Evolutionary conservation across 2,888 invertebrate species (phyloP), one percentile per base, ranked within the genome.

Genomic region (Eucera pruinosa): DNA sequence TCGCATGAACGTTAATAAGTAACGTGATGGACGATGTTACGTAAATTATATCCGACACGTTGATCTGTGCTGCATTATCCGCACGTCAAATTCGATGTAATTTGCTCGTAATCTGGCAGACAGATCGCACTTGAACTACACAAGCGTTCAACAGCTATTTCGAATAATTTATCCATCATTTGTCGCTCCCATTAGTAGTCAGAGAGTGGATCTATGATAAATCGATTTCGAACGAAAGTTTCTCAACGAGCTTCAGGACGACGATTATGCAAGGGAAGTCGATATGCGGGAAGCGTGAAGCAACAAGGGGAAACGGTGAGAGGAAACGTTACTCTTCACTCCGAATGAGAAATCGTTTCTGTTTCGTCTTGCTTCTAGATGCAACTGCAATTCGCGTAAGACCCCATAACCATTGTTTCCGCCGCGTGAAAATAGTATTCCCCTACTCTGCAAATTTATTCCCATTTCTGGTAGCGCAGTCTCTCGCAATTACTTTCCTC

Each of bases 31-130:
- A 72, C 57, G 73, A 9, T 23, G 52, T 64, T 54, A 25, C 74
- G 39, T 67, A 76, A 74, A 76, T 74, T 74, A 67, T 33, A 50
- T 30, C 23, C 27, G 48, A 54, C 67, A 39, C 55, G 67, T 67
- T 74, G 76, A 74, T 76, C 75, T 57, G 39, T 48, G 54, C 55
- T 43, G 48, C 66, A 61, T 60, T 66, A 55, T 9, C 54, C 55
- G 54, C 23, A 47, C 72, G 83, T 83, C 72, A 82, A 80, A 80
- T 77, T 83, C 82, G 67, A 76, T 83, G 83, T 80, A 80, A 80
- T 82, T 69, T 62, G 62, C 39, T 60, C 18, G 74, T 69, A 80
- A 82, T 76, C 66, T 62, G 69, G 58, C 36, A 25, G 70, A 25
- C 41, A 30, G 47, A 54, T 54, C 72, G 36, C 48, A 25, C n/a